Evolutionary conservation across 2,113 vertebrate species (phyloP), one percentile per base, ranked within the genome.

Genomic region (Myrmecobius fasciatus): DNA sequence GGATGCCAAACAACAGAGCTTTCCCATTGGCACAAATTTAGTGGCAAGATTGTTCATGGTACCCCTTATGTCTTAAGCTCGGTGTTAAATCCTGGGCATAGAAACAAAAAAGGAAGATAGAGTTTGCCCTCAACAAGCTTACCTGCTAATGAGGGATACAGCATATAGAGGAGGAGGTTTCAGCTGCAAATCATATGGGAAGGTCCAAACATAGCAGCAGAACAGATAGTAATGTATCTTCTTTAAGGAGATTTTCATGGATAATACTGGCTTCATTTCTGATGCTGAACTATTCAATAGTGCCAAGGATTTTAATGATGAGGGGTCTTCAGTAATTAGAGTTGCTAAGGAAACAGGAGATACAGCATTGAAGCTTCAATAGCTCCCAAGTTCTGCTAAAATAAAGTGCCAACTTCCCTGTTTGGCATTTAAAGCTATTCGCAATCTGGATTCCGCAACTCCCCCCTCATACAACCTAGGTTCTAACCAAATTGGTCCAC

Each of bases 301-400:
- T 28, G 2, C 28, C 26, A 31, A 31, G 54, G 28, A 60, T 12
- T 26, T 60, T 60, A 9, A 9, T 60, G 26, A 28, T 28, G 28
- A 60, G 54, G 56, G 28, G 28, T 67, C 56, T 36, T 67, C 56
- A 36, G 28, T 60, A 31, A 60, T 26, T 60, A 60, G 54, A 60
- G 26, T 67, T 31, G 31, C 56, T 67, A 67, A 67, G 31, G 60
- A 67, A 31, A 20, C 28, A 67, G 60, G 12, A 14, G 31, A 28
- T 67, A 0, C 31, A 67, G 14, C 60, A 67, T 8, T 60, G 28
- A 60, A 60, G 54, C 26, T 54, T 54, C 54, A 60, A 31, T 31
- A 60, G 26, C 54, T 31, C 54, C 26, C 26, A 31, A 11, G 54
- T 46, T 46, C 95, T 48, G 8, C 89, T 96, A 96, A 96, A 67